Evolutionary conservation across 2,797 vertebrate genomes (phyloP), one percentile per base, ranked within the genome.

Genomic region (Bucorvus abyssinicus): DNA sequence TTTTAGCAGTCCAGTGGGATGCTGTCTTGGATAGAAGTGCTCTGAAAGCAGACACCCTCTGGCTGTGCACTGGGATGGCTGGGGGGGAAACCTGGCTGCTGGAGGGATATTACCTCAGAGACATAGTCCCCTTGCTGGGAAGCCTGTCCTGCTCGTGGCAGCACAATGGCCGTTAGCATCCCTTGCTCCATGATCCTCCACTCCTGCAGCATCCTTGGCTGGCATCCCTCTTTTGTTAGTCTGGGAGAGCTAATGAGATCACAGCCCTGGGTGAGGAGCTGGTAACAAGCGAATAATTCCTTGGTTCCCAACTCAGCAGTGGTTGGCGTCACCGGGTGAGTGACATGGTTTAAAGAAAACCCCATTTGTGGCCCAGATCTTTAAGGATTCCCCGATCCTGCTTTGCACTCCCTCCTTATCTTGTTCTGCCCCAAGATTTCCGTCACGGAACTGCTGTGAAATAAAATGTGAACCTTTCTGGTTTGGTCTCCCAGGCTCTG

Each of bases 401-500:
- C 44, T 89, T 88, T 61, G n/a, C 40, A 52, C 52, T 74, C 60
- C 55, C 71, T 92, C 38, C 59, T 91, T 47, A 61, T 77, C 82
- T 70, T 38, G 4, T 60, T 59, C 65, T 73, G 22, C 70, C 78
- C 65, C 53, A 77, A 91, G 94, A 93, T 91, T 94, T 92, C 89
- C 15, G 3, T 24, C 2, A 0, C 0, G 7, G 78, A 91, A 49
- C 78, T 76, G 65, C 47, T 12, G 5, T 67, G 91, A 89, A 95
- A 95, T 96, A 87, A 95, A 61, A 44, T 12, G 74, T 29, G 83
- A 94, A 95, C 74, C 65, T 90, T 89, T 93, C 67, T 30, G n/a
- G 81, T 96, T 93, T 60, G 84, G 91, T 94, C 81, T 85, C 87
- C 68, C 68, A 71, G 93, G 95, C 88, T 83, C 84, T 77, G 78